Base-by-base conservation (phyloP, 2,888 invertebrate species). In the Drosophila pullipes region DNA sequence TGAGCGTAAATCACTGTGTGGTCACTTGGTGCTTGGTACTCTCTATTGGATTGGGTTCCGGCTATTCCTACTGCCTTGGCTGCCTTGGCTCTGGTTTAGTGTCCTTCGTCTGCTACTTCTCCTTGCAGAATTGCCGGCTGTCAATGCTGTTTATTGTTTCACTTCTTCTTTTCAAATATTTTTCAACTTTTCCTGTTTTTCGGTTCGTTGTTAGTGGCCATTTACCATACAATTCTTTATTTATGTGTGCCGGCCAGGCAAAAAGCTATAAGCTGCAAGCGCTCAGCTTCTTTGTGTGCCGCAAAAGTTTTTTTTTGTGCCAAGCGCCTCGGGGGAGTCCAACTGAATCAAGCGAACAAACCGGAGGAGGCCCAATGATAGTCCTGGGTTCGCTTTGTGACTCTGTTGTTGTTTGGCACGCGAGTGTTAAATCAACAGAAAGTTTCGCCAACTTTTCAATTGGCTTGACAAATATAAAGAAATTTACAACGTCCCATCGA, bases 1-100 rank as follows among this genome's bases (percentile, higher is more conserved):
- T 84, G 85, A 84, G 86, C 86, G 86, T 87, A 87, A 87, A 87
- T 87, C 86, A 87, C 89, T 81, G 83, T 82, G 84, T 74, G 85
- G 89, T 86, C 85, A 86, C 87, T 89, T 80, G 84, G 58, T 10
- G 57, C 13, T 39, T 57, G 39, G 57, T 71, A 60, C 70, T 78
- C 76, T 73, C 76, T 57, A 73, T 78, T 78, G 73, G 68, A 78
- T 78, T 76, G 78, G 67, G 52, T 52, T 57, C 57, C 28, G 53
- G 62, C 59, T 28, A 22, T 50, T 50, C 22, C 53, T 68, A 35
- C 13, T 35, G 33, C 11, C 33, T 31, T 31, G 31, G 54, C 30
- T 57, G 52, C 25, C 35, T 35, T 35, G 35, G 22, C 31, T 54
- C 25, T 54, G 58, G 47, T 6, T 47, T 44, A 22, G 50, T 63